phyloP scores from a whole-genome alignment of 2,113 vertebrate species.

The Aramus guarauna region DNA sequence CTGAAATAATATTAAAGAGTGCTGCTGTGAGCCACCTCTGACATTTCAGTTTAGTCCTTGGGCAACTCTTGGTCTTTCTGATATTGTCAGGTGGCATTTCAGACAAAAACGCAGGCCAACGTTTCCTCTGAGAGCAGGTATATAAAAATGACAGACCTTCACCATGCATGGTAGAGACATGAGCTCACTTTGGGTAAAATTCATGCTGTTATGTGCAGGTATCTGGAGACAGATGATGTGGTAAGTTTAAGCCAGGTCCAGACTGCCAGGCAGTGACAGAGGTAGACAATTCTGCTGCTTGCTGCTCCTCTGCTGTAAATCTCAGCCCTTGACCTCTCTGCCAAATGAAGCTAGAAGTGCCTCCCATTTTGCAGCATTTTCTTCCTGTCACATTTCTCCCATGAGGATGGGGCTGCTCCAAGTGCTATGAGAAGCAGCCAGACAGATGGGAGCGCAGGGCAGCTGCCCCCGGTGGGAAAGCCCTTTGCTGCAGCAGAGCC shows the following conservation, averaged over 20 bases:
- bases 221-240: neutral
- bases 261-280: neutral
- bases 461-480: fast-evolving
- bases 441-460: fast-evolving
- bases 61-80: neutral
- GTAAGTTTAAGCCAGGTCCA: neutral
- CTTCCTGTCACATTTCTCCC: neutral
- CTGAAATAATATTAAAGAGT: neutral
- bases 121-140: neutral
- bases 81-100: neutral
- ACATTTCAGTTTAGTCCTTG: neutral
- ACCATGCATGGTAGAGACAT: fast-evolving
- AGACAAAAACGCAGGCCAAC: neutral
- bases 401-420: neutral
- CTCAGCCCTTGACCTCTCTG: neutral
- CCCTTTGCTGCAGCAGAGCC: neutral
- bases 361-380: neutral
- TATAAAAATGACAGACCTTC: neutral
- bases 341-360: neutral
- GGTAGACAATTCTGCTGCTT: neutral
- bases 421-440: fast-evolving
- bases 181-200: neutral
- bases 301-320: neutral
- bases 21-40: neutral
- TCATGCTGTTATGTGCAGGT: neutral